Conservation (phyloP, 2,113 vertebrate species). For the Pluvianellus socialis region DNA sequence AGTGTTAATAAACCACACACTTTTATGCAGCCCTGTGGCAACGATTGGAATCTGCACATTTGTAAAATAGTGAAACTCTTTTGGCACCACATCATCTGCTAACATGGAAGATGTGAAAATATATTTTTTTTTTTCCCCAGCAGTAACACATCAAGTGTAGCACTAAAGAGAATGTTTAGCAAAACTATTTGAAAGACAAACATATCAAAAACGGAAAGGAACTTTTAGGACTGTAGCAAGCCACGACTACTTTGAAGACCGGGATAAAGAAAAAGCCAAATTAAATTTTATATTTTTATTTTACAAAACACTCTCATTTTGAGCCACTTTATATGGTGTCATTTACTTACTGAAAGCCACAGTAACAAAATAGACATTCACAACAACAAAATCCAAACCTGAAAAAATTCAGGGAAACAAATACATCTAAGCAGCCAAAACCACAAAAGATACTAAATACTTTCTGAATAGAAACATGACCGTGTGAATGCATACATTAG, state of each 20-base stretch:
- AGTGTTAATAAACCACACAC: not conserved
- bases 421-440: not conserved
- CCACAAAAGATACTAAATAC: not conserved
- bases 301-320: not conserved
- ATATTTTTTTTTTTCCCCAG: not conserved
- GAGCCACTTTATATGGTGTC: not conserved
- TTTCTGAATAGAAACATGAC: not conserved
- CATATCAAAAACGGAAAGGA: not conserved
- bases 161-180: not conserved
- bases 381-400: not conserved
- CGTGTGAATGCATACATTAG: not conserved
- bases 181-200: not conserved
- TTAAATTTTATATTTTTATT: not conserved
- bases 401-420: not conserved
- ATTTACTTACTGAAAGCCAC: not conserved
- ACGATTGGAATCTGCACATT: not conserved
- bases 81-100: conserved; percentile 1
- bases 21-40: not conserved
- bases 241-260: not conserved
- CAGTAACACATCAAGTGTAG: conserved; percentile 4
- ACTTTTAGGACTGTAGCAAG: not conserved
- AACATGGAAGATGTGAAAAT: conserved; percentile 59
- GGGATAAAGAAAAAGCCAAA: not conserved
- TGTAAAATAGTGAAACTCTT: conserved; percentile 38
- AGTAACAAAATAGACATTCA: not conserved